These are phyloP conservation scores for Catharus minimus DNA, from an alignment of 2,113 vertebrate genomes.

Conservation along the genomic window DNA sequence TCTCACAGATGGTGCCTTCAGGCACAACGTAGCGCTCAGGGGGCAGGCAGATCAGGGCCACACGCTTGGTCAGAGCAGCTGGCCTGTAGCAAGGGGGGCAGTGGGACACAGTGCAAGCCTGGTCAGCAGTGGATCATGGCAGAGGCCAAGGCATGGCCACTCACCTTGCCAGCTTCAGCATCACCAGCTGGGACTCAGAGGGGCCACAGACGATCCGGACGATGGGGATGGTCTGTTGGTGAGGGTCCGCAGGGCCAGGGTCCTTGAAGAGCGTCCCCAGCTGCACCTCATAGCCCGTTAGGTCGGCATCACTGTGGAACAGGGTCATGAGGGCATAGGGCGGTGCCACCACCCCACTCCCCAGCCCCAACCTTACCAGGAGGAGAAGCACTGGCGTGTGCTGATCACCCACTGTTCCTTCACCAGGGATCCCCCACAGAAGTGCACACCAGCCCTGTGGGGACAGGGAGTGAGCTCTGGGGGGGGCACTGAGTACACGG, in stretches of 20 bases:
- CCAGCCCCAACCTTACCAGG: slow-evolving; percentile 79
- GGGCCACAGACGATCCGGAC: slow-evolving; percentile 88
- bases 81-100: slow-evolving; percentile 65
- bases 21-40: slow-evolving; percentile 88
- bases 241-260: slow-evolving; percentile 80
- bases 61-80: slow-evolving; percentile 81
- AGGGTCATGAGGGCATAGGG: background rate
- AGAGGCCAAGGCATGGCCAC: background rate
- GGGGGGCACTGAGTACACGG: fast-evolving
- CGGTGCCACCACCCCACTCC: fast-evolving
- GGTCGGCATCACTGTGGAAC: slow-evolving; percentile 79
- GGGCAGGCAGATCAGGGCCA: slow-evolving; percentile 94
- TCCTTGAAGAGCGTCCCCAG: slow-evolving; percentile 88
- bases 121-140: fast-evolving
- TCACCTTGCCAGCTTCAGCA: slow-evolving; percentile 89
- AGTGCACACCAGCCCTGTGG: slow-evolving; percentile 88
- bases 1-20: slow-evolving; percentile 84
- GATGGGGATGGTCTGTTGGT: slow-evolving; percentile 82
- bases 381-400: slow-evolving; percentile 93
- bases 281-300: slow-evolving; percentile 85
- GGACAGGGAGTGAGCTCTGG: background rate
- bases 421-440: slow-evolving; percentile 93
- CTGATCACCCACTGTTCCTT: slow-evolving; percentile 94
- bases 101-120: background rate
- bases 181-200: slow-evolving; percentile 87